Percentiles rank a stretch among this genome's conserved stretches.
phyloP scores from a whole-genome alignment of 2,797 vertebrate genomes.

The Mus minutoides region DNA sequence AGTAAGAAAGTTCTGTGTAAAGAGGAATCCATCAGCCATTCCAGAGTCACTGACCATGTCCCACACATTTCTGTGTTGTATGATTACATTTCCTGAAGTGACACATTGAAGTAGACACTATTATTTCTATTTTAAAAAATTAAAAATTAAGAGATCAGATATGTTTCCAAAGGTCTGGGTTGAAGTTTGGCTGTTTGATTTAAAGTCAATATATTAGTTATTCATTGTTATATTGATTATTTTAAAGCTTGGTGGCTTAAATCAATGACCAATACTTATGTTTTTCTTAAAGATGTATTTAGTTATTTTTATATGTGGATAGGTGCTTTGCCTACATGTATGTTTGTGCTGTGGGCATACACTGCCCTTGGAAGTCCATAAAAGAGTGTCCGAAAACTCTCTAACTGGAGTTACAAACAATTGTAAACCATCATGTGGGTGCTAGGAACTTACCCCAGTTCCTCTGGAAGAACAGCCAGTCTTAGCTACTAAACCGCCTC shows the following conservation, averaged over 20 bases:
- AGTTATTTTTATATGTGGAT: neutral
- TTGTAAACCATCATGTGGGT: neutral
- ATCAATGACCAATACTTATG: neutral
- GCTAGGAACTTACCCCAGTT: neutral
- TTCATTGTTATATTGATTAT: neutral
- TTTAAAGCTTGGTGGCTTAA: neutral
- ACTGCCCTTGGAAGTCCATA: neutral
- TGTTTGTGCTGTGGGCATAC: too few relatives aligned
- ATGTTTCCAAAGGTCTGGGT: neutral
- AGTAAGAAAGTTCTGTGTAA: neutral
- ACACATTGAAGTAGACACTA: neutral
- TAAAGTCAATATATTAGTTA: slow-evolving; percentile 5
- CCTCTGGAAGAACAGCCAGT: neutral
- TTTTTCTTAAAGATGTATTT: neutral
- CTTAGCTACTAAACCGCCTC: neutral
- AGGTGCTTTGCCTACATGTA: neutral
- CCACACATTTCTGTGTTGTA: neutral
- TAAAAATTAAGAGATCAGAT: neutral
- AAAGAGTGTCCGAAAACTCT: neutral
- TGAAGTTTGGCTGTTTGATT: slow-evolving; percentile 2
- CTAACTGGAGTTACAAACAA: neutral
- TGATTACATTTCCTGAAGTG: neutral
- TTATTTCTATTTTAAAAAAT: slow-evolving; percentile 25
- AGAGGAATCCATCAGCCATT: neutral
- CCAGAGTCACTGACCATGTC: neutral